A percentile compares a stretch with the other conserved stretches of the same genome.
Conservation (phyloP, 64 coral and sea anemone genomes). For the Dendrophyllia cribrosa region DNA sequence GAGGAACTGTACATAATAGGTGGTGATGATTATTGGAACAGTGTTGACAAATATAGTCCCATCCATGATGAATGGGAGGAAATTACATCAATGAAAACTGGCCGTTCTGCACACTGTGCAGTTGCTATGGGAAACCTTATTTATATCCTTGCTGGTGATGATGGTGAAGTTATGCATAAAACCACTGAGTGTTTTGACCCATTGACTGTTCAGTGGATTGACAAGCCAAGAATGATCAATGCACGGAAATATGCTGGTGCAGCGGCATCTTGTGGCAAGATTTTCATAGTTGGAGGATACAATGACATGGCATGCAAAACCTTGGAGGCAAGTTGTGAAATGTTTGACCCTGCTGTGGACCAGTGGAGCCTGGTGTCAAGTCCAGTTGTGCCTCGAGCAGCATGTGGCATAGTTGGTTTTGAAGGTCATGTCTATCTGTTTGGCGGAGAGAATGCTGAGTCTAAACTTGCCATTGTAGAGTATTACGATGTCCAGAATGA, state of each 20-base stretch:
- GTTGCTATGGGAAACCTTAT: not conserved
- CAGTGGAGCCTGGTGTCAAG: constrained; percentile 36
- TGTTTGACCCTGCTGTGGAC: constrained; percentile 18
- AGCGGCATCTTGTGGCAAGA: not conserved
- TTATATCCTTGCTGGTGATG: constrained; percentile 8
- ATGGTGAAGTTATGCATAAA: not conserved
- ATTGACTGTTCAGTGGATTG: not conserved
- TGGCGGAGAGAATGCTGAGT: constrained; percentile 17
- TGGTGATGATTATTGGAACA: not conserved
- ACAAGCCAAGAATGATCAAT: not conserved
- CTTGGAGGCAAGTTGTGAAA: constrained; percentile 20
- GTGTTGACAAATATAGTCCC: not conserved
- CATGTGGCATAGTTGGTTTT: constrained; percentile 24
- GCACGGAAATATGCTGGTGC: constrained; percentile 12
- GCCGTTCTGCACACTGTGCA: constrained; percentile 11
- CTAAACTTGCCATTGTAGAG: not conserved
- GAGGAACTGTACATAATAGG: constrained; percentile 33
- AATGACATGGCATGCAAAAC: not conserved
- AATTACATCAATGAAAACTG: constrained; percentile 8
- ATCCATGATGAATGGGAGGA: not conserved
- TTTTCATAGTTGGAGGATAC: constrained; percentile 33
- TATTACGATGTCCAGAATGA: not conserved
- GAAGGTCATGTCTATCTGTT: constrained; percentile 36
- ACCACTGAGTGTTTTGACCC: not conserved
- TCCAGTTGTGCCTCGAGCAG: constrained; percentile 25